Base-by-base conservation (phyloP, 2,113 vertebrate genomes). In the Meleagris gallopavo region DNA sequence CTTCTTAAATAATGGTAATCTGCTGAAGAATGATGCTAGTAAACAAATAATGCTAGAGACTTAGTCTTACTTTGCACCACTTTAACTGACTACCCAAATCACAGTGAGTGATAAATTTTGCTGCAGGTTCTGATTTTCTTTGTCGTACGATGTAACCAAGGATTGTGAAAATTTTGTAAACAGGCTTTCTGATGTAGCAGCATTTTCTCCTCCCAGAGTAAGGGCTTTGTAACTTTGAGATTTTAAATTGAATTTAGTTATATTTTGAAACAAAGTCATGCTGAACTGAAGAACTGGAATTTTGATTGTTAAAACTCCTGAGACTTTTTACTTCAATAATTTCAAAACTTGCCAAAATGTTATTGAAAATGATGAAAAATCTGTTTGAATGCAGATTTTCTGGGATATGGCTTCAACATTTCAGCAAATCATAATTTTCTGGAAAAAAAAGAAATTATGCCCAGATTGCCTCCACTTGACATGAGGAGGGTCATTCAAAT, bases 1-100 rank as follows among this genome's bases (percentile, higher is more conserved):
- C 76, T 75, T 61, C 73, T 83, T 66, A 86, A 95, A 71, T 85
- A 70, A 88, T 73, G 58, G 36, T 43, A 64, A 71, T 94, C 77
- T 94, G 79, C 64, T 60, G 67, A 83, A 66, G 84, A 95, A 61
- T 82, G 57, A 65, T 55, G 46, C 46, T 86, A 52, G 83, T 84
- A 86, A 92, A 75, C 83, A 92, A 87, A 69, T 57, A 87, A 62
- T 4, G 19, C 21, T 41, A 0, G 2, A 22, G 38, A 80, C 34
- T 50, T 64, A 52, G 34, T 12, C 14, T 10, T 11, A 27, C 54
- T 74, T 89, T 74, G 32, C 45, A 60, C 34, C 27, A 3, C 50
- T 92, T 83, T 85, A 89, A 80, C 57, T 82, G 61, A 61, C 71
- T 88, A 50, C 15, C 4, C n/a, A 58, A 54, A 60, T 20, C 25